Evolutionary conservation across 1,140 invertebrate species (phyloP), one percentile per base, ranked within the genome.

Genomic region (Daktulosphaira vitifoliae): DNA sequence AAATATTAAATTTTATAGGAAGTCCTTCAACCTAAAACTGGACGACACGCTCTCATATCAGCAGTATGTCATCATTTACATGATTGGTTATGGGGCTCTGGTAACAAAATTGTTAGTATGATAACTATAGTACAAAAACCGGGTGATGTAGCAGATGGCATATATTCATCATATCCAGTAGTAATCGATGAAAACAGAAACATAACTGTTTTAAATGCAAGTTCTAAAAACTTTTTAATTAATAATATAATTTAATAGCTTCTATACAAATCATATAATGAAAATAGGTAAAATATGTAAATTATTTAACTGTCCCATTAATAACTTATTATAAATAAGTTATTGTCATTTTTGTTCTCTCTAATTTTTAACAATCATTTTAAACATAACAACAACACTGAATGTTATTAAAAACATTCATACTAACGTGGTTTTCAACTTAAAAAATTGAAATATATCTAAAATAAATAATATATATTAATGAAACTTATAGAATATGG

Each of bases 401-500:
- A n/a, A n/a, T n/a, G n/a, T n/a, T n/a, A n/a, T n/a, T n/a, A n/a
- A n/a, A n/a, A n/a, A n/a, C n/a, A n/a, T n/a, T n/a, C n/a, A n/a
- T n/a, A n/a, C n/a, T n/a, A n/a, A n/a, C n/a, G n/a, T n/a, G n/a
- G n/a, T n/a, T n/a, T n/a, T n/a, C n/a, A n/a, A n/a, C n/a, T n/a
- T n/a, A n/a, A n/a, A n/a, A n/a, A n/a, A n/a, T n/a, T n/a, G n/a
- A n/a, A n/a, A n/a, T n/a, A n/a, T n/a, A n/a, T n/a, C n/a, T n/a
- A n/a, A n/a, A n/a, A n/a, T n/a, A n/a, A n/a, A n/a, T n/a, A n/a
- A n/a, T n/a, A n/a, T n/a, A n/a, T n/a, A n/a, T n/a, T n/a, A n/a
- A n/a, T n/a, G n/a, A n/a, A n/a, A n/a, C n/a, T n/a, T n/a, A n/a
- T 39, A 54, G 52, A 4, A 54, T 20, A 39, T 39, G 23, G 37